Percentiles rank a stretch among this genome's conserved stretches.
These are phyloP conservation scores for Calosoma granatense DNA, from an alignment of 1,140 invertebrate genomes.

Conservation along the genomic window DNA sequence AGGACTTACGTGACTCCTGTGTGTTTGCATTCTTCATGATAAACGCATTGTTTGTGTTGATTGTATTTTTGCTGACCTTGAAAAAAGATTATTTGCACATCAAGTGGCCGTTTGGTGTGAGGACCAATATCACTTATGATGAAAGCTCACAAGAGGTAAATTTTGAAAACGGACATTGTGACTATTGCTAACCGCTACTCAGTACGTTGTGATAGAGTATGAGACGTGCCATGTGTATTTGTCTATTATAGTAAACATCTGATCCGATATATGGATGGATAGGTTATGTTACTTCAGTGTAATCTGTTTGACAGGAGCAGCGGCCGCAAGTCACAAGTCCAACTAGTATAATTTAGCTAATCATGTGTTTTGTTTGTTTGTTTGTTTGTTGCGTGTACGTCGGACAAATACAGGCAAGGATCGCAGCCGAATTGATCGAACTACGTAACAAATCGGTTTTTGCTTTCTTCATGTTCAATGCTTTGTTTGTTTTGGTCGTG, in stretches of 20 bases:
- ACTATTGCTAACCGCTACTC: neutral
- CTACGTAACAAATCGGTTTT: conserved; percentile 94
- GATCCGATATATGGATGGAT: neutral
- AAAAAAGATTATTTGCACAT: conserved; percentile 91
- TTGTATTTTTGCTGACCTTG: conserved; percentile 93
- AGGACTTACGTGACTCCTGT: conserved; percentile 85
- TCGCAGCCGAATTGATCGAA: conserved; percentile 80
- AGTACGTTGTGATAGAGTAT: neutral
- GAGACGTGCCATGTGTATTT: neutral
- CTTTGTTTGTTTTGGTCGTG: conserved; percentile 96
- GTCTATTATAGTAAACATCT: neutral
- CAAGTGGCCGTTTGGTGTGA: conserved; percentile 88
- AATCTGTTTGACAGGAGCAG: neutral
- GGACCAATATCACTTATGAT: conserved; percentile 86
- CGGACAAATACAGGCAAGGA: conserved; percentile 62
- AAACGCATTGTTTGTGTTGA: conserved; percentile 95
- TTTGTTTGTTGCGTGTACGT: neutral
- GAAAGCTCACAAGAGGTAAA: conserved; percentile 81
- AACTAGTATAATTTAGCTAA: neutral
- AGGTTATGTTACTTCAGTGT: neutral
- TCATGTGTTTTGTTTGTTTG: neutral
- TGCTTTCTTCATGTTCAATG: conserved; percentile 99
- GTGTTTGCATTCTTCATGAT: conserved; percentile 97
- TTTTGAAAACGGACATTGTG: conserved; percentile 20
- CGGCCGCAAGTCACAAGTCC: neutral